Conservation (phyloP, 2,888 invertebrate species). For the Iselma pallidipennis region DNA sequence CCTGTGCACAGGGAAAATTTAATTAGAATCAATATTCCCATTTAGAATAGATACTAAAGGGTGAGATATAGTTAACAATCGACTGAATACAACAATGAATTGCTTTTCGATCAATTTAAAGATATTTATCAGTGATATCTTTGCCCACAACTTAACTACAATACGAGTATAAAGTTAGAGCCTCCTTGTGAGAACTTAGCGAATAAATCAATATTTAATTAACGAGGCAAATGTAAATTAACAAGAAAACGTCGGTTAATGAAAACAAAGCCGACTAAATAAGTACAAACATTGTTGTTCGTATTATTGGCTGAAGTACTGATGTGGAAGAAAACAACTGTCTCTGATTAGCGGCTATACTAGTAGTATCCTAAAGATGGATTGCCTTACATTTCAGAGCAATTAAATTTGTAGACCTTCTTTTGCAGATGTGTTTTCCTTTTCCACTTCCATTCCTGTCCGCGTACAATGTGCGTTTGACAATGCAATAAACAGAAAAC, state of each 20-base stretch:
- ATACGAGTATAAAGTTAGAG: slow-evolving; percentile 1
- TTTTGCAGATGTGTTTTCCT: slow-evolving; percentile 11
- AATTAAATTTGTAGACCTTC: slow-evolving; percentile 27
- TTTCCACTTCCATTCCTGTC: too few relatives aligned
- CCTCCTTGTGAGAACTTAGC: slow-evolving; percentile 15
- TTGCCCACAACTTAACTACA: background rate
- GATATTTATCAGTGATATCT: slow-evolving; percentile 12
- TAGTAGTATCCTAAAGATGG: slow-evolving; percentile 26
- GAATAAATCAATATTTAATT: slow-evolving; percentile 35
- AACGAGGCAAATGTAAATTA: slow-evolving; percentile 32
- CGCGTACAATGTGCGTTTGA: slow-evolving; percentile 20
- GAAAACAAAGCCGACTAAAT: slow-evolving; percentile 34
- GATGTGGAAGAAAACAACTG: slow-evolving; percentile 30
- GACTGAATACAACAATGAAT: background rate
- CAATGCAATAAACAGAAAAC: slow-evolving; percentile 23
- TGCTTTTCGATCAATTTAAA: background rate
- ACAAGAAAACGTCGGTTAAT: slow-evolving; percentile 31
- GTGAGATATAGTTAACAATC: background rate
- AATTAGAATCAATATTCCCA: background rate
- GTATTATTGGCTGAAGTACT: slow-evolving; percentile 29
- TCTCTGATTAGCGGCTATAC: slow-evolving; percentile 3
- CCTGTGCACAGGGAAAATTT: background rate
- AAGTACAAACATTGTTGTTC: slow-evolving; percentile 31
- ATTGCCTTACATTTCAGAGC: slow-evolving; percentile 28
- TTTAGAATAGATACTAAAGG: background rate